phyloP scores from a whole-genome alignment of 64 coral and sea anemone species.

The Dendronephthya gigantea region DNA sequence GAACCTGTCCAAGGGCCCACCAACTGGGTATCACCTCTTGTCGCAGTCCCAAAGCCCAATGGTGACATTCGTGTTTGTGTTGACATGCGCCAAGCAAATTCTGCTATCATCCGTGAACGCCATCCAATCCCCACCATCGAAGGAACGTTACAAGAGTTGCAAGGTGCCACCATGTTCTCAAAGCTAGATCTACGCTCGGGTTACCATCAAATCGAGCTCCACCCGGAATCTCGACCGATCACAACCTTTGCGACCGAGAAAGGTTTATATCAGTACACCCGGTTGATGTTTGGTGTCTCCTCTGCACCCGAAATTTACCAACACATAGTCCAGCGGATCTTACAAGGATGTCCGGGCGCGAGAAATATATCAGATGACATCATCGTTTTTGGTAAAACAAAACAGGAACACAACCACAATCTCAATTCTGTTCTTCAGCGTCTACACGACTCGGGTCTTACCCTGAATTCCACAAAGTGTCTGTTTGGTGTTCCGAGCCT shows the following conservation, averaged over 20 bases:
- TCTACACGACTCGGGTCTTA: too few species aligned
- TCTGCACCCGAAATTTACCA: conserved; percentile 3
- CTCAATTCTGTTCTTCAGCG: not conserved
- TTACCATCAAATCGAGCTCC: conserved; percentile 18
- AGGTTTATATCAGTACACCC: not conserved
- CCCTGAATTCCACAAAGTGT: too few species aligned
- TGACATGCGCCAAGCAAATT: not conserved
- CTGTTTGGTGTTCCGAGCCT: too few species aligned
- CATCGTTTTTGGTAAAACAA: not conserved
- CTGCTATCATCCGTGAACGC: not conserved
- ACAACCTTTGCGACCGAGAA: not conserved
- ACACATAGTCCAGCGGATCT: not conserved
- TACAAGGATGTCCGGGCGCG: not conserved
- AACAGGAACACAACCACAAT: not conserved
- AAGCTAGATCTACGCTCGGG: not conserved
- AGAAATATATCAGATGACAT: not conserved
- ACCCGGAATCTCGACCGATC: not conserved
- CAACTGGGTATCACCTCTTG: not conserved
- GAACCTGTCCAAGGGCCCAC: not conserved
- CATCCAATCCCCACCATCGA: conserved; percentile 14
- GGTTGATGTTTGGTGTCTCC: not conserved
- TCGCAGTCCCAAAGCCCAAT: not conserved
- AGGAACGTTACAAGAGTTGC: not conserved
- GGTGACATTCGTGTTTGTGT: not conserved
- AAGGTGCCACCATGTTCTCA: not conserved